Conservation (phyloP, 2,113 vertebrate genomes). For the Vulpes lagopus region DNA sequence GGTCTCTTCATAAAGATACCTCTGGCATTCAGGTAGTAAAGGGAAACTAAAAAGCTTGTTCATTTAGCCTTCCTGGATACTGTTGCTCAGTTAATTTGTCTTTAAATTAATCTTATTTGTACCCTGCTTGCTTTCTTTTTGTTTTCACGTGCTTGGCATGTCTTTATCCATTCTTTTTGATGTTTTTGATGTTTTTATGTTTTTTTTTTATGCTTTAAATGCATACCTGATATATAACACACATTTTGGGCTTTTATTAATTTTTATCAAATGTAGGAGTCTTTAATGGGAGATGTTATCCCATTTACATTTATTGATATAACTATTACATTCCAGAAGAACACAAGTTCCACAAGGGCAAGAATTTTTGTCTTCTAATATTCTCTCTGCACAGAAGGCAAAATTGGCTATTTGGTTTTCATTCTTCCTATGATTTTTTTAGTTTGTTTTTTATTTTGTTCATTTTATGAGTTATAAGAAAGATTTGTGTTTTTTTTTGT, state of each 20-base stretch:
- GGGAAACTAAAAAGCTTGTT: background rate
- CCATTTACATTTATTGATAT: conserved; percentile 6
- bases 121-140: background rate
- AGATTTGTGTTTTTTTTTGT: background rate
- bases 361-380: conserved; percentile 22
- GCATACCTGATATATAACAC: background rate
- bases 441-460: conserved; percentile 34
- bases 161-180: conserved; percentile 3
- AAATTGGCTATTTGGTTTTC: conserved; percentile 1
- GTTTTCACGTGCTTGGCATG: conserved; percentile 13
- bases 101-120: background rate
- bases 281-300: background rate
- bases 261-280: background rate
- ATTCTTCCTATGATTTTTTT: conserved; percentile 34
- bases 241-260: background rate
- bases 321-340: conserved; percentile 5
- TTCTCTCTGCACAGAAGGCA: background rate
- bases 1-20: background rate
- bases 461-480: background rate
- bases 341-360: background rate
- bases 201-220: background rate
- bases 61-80: background rate
- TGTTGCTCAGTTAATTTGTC: background rate
- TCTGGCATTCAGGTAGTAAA: background rate
- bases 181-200: background rate